Conservation (phyloP, 2,797 vertebrate species). For the Aselliscus stoliczkanus region DNA sequence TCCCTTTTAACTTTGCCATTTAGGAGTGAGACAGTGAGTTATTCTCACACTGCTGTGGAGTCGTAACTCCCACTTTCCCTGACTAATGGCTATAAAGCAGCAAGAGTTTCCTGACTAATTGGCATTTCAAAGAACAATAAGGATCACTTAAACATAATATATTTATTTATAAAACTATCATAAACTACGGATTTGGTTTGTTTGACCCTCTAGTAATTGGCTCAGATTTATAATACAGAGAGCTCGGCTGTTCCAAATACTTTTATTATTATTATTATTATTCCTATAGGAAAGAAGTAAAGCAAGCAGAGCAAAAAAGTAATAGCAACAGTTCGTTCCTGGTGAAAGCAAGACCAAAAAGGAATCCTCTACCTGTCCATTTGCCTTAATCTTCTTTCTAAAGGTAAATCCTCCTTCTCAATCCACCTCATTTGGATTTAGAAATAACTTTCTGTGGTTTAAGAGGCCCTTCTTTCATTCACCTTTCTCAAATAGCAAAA, state of each 20-base stretch:
- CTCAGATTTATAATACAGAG: not conserved
- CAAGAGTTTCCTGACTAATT: not conserved
- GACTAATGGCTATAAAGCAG: slow-evolving; percentile 7
- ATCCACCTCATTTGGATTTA: not conserved
- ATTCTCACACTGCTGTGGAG: not conserved
- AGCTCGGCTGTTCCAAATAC: not conserved
- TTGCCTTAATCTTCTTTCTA: not conserved
- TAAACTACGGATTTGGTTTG: not conserved
- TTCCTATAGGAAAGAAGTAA: not conserved
- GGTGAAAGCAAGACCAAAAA: not conserved
- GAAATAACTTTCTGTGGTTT: not conserved
- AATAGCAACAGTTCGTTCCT: not conserved
- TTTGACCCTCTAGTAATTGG: slow-evolving; percentile 7
- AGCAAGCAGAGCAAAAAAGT: not conserved
- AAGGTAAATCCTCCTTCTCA: not conserved
- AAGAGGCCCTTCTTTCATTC: not conserved
- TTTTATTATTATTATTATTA: not conserved
- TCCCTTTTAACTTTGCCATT: not conserved
- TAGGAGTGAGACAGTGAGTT: not conserved
- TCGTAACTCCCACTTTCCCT: not conserved
- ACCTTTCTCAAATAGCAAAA: not conserved
- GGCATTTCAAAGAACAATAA: slow-evolving; percentile 21
- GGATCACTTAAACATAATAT: not conserved
- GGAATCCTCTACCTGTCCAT: not conserved
- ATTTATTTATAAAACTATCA: slow-evolving; percentile 7